Evolutionary conservation across 92 coral and sea anemone species (phyloP), one percentile per base, ranked within the genome.

Genomic region (Palythoa grandis): DNA sequence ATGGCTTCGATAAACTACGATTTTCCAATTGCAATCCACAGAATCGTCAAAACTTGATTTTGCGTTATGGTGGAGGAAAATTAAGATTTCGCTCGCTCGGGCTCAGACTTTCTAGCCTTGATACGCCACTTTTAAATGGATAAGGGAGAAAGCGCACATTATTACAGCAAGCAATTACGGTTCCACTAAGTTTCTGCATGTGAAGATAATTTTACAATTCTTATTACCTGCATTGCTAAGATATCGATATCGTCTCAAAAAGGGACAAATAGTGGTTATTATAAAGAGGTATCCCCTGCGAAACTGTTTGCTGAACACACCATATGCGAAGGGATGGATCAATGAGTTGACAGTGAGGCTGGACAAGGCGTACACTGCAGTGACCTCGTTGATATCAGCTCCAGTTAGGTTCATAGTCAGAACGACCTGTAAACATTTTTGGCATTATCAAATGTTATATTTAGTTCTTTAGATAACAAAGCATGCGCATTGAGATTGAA

Each of bases 261-360:
- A 66, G 13, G 74, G 74, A 29, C 85, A 80, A 47, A 80, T n/a
- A 25, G 85, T 47, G 5, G 85, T 80, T 4, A 89, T 10, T 10
- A 92, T 89, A 78, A 50, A 67, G 73, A 53, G 7, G 85, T 92
- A 92, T 24, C 93, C 83, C 58, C 57, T 83, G 23, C 95, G 74
- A 61, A 92, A 89, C 82, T 92, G 92, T 70, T 65, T 82, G 70
- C 92, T 89, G 53, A 92, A 89, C 47, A 90, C 52, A 35, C 92
- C 92, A 72, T 89, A 89, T 0, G 88, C 95, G 25, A 92, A 79
- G 15, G 95, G 95, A 29, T 90, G 95, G 20, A 89, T 83, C 10
- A 92, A 86, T 22, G 93, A 92, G 79, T 92, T 92, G 78, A 92
- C 87, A 12, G 95, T 92, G 35, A 92, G 92, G 63, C 95, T 92